These are phyloP conservation scores for Setophaga coronata DNA, from an alignment of 2,113 vertebrate genomes.

Conservation along the genomic window DNA sequence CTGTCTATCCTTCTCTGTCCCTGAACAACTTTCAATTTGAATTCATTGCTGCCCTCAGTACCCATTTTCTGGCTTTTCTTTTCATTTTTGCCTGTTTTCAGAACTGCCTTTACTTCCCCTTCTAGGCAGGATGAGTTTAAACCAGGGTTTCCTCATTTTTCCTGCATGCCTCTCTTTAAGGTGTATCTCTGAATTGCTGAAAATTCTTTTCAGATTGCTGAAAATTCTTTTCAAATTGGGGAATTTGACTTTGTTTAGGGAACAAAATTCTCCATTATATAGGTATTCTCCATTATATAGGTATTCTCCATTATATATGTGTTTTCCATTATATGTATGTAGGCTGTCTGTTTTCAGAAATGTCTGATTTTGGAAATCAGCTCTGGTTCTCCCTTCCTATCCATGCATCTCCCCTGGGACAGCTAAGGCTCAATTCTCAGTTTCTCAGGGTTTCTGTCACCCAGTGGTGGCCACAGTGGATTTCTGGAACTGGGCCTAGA, in stretches of 20 bases:
- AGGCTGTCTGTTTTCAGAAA: neutral
- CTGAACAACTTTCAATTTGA: neutral
- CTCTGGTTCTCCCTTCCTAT: neutral
- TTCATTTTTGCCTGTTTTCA: neutral
- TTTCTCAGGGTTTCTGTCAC: neutral
- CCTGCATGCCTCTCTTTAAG: neutral
- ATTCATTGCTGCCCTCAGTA: neutral
- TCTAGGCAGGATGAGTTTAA: neutral
- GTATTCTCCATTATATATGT: neutral
- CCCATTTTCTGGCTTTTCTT: neutral
- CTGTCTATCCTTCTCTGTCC: neutral
- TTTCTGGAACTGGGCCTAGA: neutral
- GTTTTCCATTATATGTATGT: neutral
- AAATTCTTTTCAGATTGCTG: neutral
- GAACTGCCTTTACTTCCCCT: neutral
- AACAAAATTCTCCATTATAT: neutral
- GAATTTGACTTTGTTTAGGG: neutral
- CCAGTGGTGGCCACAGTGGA: neutral
- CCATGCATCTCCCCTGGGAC: accelerated
- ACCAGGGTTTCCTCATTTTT: neutral
- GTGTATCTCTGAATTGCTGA: neutral
- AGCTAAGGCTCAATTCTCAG: neutral
- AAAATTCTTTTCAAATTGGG: neutral
- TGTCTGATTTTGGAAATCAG: neutral
- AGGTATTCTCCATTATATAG: neutral